Evolutionary conservation across 2,797 vertebrate species (phyloP).

Genomic region (Pitangus sulphuratus): DNA sequence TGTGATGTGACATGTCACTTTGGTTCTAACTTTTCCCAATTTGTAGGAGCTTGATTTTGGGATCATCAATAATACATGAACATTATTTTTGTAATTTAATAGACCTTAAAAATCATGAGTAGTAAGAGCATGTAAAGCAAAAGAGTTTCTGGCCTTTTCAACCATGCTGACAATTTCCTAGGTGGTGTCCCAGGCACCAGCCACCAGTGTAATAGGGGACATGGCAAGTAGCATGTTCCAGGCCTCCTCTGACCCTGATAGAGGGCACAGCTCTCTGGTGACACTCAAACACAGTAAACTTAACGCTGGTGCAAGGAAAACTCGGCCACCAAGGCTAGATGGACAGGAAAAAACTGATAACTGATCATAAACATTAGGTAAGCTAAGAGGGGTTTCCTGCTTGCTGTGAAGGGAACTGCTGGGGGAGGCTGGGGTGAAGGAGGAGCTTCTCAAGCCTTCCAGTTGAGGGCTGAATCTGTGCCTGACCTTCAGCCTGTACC

Average conservation of each 20-base stretch:
- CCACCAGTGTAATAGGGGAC: neutral
- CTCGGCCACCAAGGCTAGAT: neutral
- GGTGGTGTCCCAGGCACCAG: neutral
- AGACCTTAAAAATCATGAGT: neutral
- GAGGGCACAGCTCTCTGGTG: neutral
- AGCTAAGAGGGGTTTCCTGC: neutral
- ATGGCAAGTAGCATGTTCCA: neutral
- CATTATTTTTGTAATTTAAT: neutral
- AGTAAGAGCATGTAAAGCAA: neutral
- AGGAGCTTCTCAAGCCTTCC: neutral
- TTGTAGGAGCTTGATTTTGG: neutral
- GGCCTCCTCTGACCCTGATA: neutral
- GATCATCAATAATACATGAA: neutral
- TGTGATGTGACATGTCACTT: neutral
- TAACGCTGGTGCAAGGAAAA: neutral
- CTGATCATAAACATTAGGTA: neutral
- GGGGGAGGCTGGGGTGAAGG: neutral
- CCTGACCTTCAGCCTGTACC: constrained; percentile 39
- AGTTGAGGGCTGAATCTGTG: neutral
- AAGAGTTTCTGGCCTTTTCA: neutral
- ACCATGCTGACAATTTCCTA: neutral
- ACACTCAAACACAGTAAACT: neutral
- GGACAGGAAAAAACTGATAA: neutral
- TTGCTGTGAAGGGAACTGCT: neutral
- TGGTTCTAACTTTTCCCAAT: neutral